Evolutionary conservation across 1,140 invertebrate genomes (phyloP), one percentile per base, ranked within the genome.

Genomic region (Drosophila sproati): DNA sequence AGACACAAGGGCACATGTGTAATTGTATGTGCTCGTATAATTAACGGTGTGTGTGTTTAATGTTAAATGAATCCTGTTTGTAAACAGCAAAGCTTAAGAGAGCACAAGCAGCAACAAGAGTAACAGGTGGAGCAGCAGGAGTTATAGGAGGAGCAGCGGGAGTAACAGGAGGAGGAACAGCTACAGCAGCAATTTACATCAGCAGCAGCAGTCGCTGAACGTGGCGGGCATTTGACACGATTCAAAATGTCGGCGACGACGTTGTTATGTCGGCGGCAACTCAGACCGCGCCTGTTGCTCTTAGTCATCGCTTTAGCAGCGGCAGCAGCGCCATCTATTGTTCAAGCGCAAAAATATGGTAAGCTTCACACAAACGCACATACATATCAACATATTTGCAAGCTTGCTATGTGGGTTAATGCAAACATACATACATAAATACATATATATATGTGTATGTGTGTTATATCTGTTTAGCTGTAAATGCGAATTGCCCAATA

Each of bases 331-430:
- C 35, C 56, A 6, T 2, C 45, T 5, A 29, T 69, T 6, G 47
- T 12, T 29, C 12, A 12, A n/a, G 39, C 59, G 0, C 50, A 63
- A 48, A 7, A 28, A 47, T 32, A 47, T 28, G 67, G 67, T 70
- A 63, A 55, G 67, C 63, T 10, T 0, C 4, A 39, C 3, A 8
- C 37, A 39, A 39, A 8, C 37, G 1, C 20, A 20, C 20, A 20
- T 20, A 20, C 20, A 20, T 20, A 20, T 20, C 1, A 20, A 20
- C 20, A 20, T 20, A 20, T 20, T 20, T 20, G 20, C 20, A 20
- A 45, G 37, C 37, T 39, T 39, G 37, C 3, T 47, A 5, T 47
- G 7, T 39, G 37, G 37, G 37, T 39, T 39, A 39, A 39, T 8
- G 7, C 37, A 39, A 39, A 8, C 37, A 20, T 20, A 20, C 20